Evolutionary conservation across 92 coral and sea anemone species (phyloP).

Genomic region (Pocillopora grandis): DNA sequence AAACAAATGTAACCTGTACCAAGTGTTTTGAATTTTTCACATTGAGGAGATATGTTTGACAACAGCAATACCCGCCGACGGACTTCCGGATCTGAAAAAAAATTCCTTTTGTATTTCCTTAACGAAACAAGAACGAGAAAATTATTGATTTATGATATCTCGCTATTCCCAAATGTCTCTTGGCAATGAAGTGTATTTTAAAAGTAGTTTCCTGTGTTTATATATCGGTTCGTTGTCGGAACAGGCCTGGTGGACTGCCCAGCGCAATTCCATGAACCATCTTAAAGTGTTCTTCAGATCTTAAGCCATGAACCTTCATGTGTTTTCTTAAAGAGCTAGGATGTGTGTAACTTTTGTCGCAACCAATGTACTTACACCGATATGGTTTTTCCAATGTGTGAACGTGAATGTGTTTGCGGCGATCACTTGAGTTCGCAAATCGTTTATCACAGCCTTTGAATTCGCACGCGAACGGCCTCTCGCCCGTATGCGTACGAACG

Average conservation of each 20-base stretch:
- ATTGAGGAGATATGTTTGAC: not conserved
- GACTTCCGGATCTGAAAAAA: constrained; percentile 7
- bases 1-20: constrained; percentile 2
- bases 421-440: constrained; percentile 98
- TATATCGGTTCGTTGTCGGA: constrained; percentile 37
- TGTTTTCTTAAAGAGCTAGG: constrained; percentile 97
- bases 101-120: not conserved
- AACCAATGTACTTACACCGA: constrained; percentile 92
- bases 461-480: constrained; percentile 95
- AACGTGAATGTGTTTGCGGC: constrained; percentile 94
- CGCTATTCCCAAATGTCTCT: not conserved
- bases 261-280: constrained; percentile 33
- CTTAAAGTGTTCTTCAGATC: constrained; percentile 52
- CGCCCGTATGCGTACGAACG: constrained; percentile 94
- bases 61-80: not conserved
- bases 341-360: constrained; percentile 96
- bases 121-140: not conserved
- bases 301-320: constrained; percentile 86
- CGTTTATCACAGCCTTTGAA: constrained; percentile 93
- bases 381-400: constrained; percentile 97
- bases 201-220: not conserved
- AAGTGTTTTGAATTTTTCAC: constrained; percentile 43
- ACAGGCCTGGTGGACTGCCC: constrained; percentile 13
- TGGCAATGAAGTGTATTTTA: no score
- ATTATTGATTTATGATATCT: not conserved